These are phyloP conservation scores for Prunella strophiata DNA, from an alignment of 2,797 vertebrate species.

Conservation along the genomic window DNA sequence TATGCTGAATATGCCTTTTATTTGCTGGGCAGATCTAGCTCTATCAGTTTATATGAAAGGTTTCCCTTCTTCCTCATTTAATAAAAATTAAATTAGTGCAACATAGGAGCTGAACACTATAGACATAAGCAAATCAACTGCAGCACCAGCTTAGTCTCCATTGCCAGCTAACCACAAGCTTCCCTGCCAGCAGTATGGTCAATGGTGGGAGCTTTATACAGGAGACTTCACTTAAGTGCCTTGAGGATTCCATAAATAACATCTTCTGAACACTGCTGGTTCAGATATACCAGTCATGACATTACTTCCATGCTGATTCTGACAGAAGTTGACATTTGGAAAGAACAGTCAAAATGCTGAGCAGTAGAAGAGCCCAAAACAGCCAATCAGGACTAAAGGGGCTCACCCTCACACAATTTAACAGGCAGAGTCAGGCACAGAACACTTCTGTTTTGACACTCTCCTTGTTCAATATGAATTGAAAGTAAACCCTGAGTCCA, in stretches of 20 bases:
- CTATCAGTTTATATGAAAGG: neutral
- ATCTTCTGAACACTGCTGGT: neutral
- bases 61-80: neutral
- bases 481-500: neutral
- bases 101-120: neutral
- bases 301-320: neutral
- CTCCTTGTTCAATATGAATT: neutral
- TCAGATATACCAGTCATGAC: neutral
- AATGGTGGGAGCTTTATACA: neutral
- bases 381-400: neutral
- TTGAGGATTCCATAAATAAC: neutral
- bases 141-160: neutral
- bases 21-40: neutral
- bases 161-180: neutral
- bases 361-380: neutral
- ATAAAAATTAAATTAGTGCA: neutral
- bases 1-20: neutral
- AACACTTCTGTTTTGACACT: neutral
- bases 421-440: neutral
- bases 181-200: neutral
- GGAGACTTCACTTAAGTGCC: neutral
- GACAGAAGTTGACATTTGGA: neutral
- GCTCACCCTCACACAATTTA: neutral
- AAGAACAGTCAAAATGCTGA: neutral
- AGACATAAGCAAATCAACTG: neutral